Conservation (phyloP, 2,888 invertebrate genomes). For the Gymnoscelis rufifasciata region DNA sequence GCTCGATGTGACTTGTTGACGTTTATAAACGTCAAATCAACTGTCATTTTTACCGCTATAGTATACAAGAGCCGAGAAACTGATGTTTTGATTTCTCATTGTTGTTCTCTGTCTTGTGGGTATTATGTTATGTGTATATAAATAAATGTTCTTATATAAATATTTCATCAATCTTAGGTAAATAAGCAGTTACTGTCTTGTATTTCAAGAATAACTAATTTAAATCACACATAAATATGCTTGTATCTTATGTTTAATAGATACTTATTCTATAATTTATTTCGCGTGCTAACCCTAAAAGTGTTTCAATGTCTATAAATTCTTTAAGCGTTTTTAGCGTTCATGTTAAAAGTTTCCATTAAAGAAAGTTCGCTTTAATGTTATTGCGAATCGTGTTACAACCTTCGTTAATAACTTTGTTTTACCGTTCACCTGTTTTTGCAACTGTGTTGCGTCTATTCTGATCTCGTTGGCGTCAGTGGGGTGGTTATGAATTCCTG, state of each 20-base stretch:
- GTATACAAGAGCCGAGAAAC: constrained; percentile 13
- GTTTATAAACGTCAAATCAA: constrained; percentile 25
- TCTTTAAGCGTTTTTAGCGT: constrained; percentile 2
- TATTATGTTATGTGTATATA: no score
- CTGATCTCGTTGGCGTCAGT: not conserved
- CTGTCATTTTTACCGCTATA: constrained; percentile 28
- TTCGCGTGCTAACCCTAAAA: no score
- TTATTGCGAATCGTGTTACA: constrained; percentile 62
- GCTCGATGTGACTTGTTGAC: constrained; percentile 25
- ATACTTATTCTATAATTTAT: no score
- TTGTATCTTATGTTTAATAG: no score
- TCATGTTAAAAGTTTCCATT: constrained; percentile 4
- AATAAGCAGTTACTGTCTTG: no score
- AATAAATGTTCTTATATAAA: no score
- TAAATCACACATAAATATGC: no score
- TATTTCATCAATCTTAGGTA: no score
- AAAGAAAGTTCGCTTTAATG: constrained; percentile 39
- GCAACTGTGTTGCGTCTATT: constrained; percentile 13
- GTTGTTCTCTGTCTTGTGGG: no score
- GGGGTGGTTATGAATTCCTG: not conserved
- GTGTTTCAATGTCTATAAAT: not conserved
- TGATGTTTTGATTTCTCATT: not conserved
- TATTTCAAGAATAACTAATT: no score
- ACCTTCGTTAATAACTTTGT: constrained; percentile 33
- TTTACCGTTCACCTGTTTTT: constrained; percentile 28